phyloP scores from a whole-genome alignment of 1,140 invertebrate genomes.

The Heliconius hewitsoni region DNA sequence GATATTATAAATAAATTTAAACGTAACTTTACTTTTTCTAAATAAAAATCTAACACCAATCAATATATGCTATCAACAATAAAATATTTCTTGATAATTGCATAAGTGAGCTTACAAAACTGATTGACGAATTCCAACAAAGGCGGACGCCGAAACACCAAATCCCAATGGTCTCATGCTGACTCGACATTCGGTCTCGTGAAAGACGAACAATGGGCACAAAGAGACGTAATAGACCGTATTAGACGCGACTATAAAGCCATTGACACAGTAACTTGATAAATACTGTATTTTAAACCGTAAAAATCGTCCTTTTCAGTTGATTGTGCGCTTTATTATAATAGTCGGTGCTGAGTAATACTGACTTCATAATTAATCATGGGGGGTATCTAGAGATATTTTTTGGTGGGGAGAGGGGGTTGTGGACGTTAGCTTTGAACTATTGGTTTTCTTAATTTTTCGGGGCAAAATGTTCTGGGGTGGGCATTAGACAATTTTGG shows the following conservation, averaged over 20 bases:
- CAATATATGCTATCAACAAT: neutral
- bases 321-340: neutral
- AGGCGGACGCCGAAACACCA: conserved; percentile 42
- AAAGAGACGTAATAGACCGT: conserved; percentile 63
- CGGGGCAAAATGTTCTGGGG: no score
- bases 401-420: no score
- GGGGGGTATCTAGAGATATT: no score
- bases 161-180: conserved; percentile 54
- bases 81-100: conserved; percentile 29
- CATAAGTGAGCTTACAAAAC: conserved; percentile 27
- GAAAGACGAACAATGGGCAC: conserved; percentile 55
- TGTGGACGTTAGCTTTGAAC: no score
- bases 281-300: conserved; percentile 56
- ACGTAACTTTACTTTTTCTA: no score
- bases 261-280: conserved; percentile 64
- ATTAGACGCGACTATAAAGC: conserved; percentile 61
- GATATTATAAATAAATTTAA: no score
- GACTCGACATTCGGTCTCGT: conserved; percentile 54
- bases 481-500: no score
- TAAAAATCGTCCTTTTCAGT: conserved; percentile 36
- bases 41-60: neutral
- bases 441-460: no score
- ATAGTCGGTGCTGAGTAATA: neutral
- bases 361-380: neutral
- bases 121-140: conserved; percentile 54